Conservation (phyloP, 2,888 invertebrate species). For the Euspilapteryx auroguttella region DNA sequence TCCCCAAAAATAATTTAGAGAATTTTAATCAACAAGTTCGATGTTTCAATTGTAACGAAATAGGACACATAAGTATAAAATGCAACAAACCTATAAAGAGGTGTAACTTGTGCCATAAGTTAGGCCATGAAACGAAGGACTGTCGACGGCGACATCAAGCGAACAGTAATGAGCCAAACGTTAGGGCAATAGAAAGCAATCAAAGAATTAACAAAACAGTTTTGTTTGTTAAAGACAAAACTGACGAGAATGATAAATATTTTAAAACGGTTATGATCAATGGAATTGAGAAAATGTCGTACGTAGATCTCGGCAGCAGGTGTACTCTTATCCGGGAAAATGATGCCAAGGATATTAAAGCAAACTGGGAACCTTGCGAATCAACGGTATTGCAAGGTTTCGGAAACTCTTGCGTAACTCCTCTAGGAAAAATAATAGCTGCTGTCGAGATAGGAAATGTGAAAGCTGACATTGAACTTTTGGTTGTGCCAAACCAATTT, state of each 20-base stretch:
- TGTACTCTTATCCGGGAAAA: constrained; percentile 3
- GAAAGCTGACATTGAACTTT: neutral
- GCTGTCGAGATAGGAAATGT: neutral
- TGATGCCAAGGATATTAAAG: neutral
- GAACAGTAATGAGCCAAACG: too few relatives aligned
- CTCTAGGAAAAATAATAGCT: neutral
- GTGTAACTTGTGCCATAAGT: too few relatives aligned
- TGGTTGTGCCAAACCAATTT: neutral
- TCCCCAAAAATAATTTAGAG: too few relatives aligned
- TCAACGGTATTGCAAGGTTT: constrained; percentile 9
- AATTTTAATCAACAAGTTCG: too few relatives aligned
- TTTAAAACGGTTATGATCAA: constrained; percentile 1
- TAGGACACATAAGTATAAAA: too few relatives aligned
- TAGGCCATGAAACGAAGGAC: too few relatives aligned
- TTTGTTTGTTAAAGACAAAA: neutral
- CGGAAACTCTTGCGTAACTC: constrained; percentile 1
- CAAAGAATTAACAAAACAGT: too few relatives aligned
- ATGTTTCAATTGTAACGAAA: too few relatives aligned
- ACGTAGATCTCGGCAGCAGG: constrained; percentile 3
- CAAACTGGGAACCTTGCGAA: constrained; percentile 8
- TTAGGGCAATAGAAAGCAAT: too few relatives aligned
- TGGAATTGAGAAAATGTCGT: neutral
- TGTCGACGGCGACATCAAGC: too few relatives aligned
- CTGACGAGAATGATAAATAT: neutral
- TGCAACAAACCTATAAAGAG: too few relatives aligned